Conservation (phyloP, 2,888 invertebrate species). For the Xanthorhoe designata region DNA sequence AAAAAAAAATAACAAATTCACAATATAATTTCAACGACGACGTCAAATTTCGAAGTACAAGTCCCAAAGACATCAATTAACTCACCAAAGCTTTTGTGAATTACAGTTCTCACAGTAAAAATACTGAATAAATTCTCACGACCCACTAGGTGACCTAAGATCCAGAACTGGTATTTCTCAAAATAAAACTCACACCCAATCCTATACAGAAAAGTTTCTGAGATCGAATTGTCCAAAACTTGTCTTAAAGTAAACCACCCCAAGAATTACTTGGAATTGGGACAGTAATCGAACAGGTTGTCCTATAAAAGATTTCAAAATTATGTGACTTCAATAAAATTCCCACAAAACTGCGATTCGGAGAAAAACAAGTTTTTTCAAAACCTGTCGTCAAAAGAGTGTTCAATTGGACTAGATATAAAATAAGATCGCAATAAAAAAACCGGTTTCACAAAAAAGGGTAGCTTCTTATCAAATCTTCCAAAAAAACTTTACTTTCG, state of each 20-base stretch:
- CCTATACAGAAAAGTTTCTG: conserved; percentile 41
- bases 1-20: no score
- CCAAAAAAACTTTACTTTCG: conserved; percentile 13
- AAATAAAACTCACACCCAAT: conserved; percentile 16
- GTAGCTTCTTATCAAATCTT: conserved; percentile 21
- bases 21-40: no score
- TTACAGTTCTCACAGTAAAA: conserved; percentile 8
- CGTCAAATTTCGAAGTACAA: no score
- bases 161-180: conserved; percentile 47
- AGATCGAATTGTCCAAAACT: conserved; percentile 50
- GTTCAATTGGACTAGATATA: conserved; percentile 53
- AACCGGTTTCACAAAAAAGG: conserved; percentile 27
- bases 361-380: conserved; percentile 35
- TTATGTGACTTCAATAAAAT: conserved; percentile 49
- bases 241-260: conserved; percentile 56
- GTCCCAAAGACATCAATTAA: background rate
- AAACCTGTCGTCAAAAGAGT: conserved; percentile 63
- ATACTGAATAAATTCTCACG: conserved; percentile 24
- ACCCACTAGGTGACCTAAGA: conserved; percentile 46
- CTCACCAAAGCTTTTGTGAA: background rate
- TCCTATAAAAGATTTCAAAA: conserved; percentile 53
- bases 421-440: conserved; percentile 42
- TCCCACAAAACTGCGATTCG: conserved; percentile 57
- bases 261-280: conserved; percentile 32
- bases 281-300: conserved; percentile 58